Percentiles rank a stretch among this genome's conserved stretches.
phyloP scores from a whole-genome alignment of 2,888 invertebrate species.

The Caenorhabditis sp. region DNA sequence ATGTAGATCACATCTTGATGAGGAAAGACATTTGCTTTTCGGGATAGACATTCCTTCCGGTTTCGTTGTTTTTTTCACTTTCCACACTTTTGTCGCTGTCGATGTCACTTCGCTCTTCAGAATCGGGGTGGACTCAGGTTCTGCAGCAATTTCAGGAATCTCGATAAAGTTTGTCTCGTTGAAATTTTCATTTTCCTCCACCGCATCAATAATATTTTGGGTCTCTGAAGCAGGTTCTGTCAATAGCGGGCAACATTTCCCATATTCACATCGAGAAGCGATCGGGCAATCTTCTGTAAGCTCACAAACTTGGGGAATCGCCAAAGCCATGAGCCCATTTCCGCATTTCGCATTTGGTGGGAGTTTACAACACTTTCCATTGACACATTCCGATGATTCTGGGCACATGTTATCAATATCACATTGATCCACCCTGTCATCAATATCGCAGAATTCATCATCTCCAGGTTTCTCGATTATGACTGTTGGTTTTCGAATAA shows the following conservation, averaged over 20 bases:
- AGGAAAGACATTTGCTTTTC: slow-evolving; percentile 36
- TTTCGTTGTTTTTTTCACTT: slow-evolving; percentile 13
- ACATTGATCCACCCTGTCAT: slow-evolving; percentile 41
- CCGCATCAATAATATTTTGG: background rate
- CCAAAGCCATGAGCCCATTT: slow-evolving; percentile 49
- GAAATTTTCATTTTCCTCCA: background rate
- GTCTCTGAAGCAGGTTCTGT: background rate
- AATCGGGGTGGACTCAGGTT: slow-evolving; percentile 3
- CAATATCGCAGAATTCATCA: slow-evolving; percentile 33
- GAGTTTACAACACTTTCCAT: slow-evolving; percentile 52
- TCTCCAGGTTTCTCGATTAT: background rate
- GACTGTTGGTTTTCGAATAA: background rate
- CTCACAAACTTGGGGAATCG: slow-evolving; percentile 48
- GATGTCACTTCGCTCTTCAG: slow-evolving; percentile 13
- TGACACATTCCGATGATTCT: slow-evolving; percentile 53
- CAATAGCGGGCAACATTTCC: slow-evolving; percentile 54
- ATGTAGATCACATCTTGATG: slow-evolving; percentile 37
- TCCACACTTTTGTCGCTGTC: slow-evolving; percentile 26
- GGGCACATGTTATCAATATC: slow-evolving; percentile 55
- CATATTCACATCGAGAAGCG: slow-evolving; percentile 52
- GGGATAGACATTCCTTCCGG: slow-evolving; percentile 18
- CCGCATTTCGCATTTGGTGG: slow-evolving; percentile 34
- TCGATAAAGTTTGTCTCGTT: background rate
- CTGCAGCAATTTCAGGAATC: slow-evolving; percentile 3
- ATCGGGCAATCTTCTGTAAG: slow-evolving; percentile 56